A percentile compares a stretch with the other conserved stretches of the same genome.
Conservation (phyloP, 2,797 vertebrate genomes). For the Malacoraja senta region DNA sequence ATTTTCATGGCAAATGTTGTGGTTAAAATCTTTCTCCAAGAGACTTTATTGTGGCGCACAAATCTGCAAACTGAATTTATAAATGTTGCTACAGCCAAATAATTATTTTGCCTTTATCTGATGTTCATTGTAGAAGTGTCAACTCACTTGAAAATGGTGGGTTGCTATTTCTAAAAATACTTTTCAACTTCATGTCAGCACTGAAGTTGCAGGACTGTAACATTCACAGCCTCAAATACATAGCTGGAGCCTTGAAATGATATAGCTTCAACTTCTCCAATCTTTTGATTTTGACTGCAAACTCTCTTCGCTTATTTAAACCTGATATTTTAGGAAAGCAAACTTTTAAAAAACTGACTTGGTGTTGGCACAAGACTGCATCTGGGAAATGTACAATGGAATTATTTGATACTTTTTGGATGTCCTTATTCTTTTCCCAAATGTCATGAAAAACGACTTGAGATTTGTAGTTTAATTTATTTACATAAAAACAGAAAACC, state of each 20-base stretch:
- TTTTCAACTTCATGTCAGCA: not conserved
- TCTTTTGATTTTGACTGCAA: not conserved
- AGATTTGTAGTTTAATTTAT: not conserved
- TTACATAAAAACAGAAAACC: not conserved
- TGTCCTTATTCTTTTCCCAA: not conserved
- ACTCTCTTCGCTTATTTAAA: not conserved
- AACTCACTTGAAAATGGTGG: not conserved
- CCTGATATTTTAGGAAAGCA: not conserved
- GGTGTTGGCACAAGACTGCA: not conserved
- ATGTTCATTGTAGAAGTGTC: not conserved
- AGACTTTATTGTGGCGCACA: too few relatives aligned
- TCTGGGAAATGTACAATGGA: not conserved
- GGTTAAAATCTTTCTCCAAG: too few relatives aligned
- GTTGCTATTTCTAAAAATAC: not conserved
- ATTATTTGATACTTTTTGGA: not conserved
- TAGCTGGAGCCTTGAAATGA: not conserved
- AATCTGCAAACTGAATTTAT: too few relatives aligned
- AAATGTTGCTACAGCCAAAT: too few relatives aligned
- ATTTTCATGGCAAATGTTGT: not conserved
- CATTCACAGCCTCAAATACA: not conserved
- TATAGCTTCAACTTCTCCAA: not conserved
- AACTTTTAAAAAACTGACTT: not conserved
- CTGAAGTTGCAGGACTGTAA: not conserved
- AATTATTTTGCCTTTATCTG: not conserved
- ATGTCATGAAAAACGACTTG: not conserved